Base-by-base conservation (phyloP, 2,888 invertebrate genomes). In the Pristionchus arcanus region DNA sequence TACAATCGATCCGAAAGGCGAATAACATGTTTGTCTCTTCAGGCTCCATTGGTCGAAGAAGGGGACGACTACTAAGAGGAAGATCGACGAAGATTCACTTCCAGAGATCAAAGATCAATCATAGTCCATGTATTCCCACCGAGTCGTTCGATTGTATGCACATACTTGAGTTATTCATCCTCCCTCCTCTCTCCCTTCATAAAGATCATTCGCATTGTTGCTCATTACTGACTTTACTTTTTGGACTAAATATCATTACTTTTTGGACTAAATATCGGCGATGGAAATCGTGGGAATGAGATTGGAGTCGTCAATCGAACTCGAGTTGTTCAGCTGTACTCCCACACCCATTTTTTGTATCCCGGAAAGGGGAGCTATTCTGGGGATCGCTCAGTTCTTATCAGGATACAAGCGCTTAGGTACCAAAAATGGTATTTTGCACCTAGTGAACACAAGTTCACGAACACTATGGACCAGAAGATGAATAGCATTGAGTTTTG, bases 321-420 rank as follows among this genome's bases (percentile, higher is more conserved):
- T 89, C 90, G 90, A 89, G 90, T 85, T 89, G 89, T 89, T 89
- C 90, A 89, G 89, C 89, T 90, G 89, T 89, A 89, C 89, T 90
- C 90, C 89, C 90, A 3, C 31, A 34, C 81, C 37, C 15, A 90
- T 90, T 55, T 21, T 55, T 21, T 55, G 21, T 21, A 55, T 55
- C 21, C 16, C 16, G 55, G 55, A 15, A 55, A 55, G 1, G 21
- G 16, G 55, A 55, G 21, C 55, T 55, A 49, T 49, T 49, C 42
- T 49, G 42, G 42, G 42, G 42, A 49, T 49, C 42, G 42, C 0
- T 49, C 42, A 49, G 9, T 49, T 49, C 42, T 49, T 49, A 7
- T 49, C 42, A 7, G 13, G 42, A 13, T 49, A 49, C 42, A 49
- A 49, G 42, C 42, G 42, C 42, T 49, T 3, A 49, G 13, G 42